These are phyloP conservation scores for Prionace glauca DNA, from an alignment of 2,797 vertebrate species.

Conservation along the genomic window DNA sequence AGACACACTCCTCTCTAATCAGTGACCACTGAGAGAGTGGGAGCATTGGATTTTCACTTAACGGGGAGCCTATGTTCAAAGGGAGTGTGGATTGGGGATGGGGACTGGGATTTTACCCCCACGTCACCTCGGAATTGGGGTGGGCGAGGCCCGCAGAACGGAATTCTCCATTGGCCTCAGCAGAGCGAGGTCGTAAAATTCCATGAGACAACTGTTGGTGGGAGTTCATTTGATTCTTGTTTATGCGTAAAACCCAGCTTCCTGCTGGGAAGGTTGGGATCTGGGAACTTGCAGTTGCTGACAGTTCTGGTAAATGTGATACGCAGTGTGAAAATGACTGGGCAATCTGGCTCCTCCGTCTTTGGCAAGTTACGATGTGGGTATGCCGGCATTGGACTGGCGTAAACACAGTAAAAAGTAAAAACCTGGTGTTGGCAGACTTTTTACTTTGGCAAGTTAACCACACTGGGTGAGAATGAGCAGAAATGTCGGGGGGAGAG, in stretches of 20 bases:
- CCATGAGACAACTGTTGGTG: too few relatives aligned
- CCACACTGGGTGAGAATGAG: not conserved
- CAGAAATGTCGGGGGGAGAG: not conserved
- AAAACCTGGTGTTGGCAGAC: too few relatives aligned
- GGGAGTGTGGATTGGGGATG: too few relatives aligned
- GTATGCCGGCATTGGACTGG: too few relatives aligned
- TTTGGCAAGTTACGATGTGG: not conserved
- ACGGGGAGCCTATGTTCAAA: not conserved
- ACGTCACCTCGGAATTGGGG: too few relatives aligned
- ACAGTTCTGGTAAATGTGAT: not conserved
- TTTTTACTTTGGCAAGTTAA: not conserved
- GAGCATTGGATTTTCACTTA: not conserved
- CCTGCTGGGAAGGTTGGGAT: not conserved
- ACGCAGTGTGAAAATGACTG: not conserved
- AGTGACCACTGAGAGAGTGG: not conserved
- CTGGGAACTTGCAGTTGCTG: not conserved
- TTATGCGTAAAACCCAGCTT: too few relatives aligned
- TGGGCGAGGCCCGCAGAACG: too few relatives aligned
- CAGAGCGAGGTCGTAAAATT: too few relatives aligned
- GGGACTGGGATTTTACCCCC: too few relatives aligned
- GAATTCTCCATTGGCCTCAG: too few relatives aligned
- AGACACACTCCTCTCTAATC: not conserved
- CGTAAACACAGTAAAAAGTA: too few relatives aligned
- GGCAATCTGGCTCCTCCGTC: not conserved
- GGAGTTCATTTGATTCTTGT: too few relatives aligned